phyloP scores from a whole-genome alignment of 2,797 vertebrate species.

The Ctenochaetus hawaiiensis region DNA sequence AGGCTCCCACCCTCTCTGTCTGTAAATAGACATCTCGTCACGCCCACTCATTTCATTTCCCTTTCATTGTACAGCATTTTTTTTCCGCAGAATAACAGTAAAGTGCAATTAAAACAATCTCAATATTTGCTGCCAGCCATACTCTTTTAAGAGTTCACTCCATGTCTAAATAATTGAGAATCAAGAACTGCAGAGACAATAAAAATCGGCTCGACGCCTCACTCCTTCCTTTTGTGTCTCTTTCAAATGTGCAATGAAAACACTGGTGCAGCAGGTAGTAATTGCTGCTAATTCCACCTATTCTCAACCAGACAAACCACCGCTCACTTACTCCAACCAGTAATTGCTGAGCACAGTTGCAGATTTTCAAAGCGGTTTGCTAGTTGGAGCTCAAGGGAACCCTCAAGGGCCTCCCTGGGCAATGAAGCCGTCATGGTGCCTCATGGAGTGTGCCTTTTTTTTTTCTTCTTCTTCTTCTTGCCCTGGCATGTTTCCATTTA shows the following conservation, averaged over 20 bases:
- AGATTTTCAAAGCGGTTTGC: slow-evolving; percentile 44
- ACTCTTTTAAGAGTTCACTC: slow-evolving; percentile 23
- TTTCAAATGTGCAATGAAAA: slow-evolving; percentile 27
- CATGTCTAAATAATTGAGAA: slow-evolving; percentile 48
- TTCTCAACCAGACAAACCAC: slow-evolving; percentile 38
- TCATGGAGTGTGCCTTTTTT: slow-evolving; percentile 52
- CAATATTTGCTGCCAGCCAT: slow-evolving; percentile 59
- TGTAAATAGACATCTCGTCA: slow-evolving; percentile 61
- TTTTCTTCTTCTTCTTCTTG: slow-evolving; percentile 13
- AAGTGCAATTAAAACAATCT: slow-evolving; percentile 56
- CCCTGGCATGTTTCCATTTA: slow-evolving; percentile 58
- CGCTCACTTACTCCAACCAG: slow-evolving; percentile 34
- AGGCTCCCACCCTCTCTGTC: slow-evolving; percentile 54
- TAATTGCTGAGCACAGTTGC: slow-evolving; percentile 49
- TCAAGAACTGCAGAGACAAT: slow-evolving; percentile 14
- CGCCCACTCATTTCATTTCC: slow-evolving; percentile 50
- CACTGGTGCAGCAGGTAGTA: slow-evolving; percentile 41
- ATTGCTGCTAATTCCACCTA: slow-evolving; percentile 53
- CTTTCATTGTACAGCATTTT: slow-evolving; percentile 51
- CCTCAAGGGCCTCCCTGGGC: slow-evolving; percentile 56
- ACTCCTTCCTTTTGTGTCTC: slow-evolving; percentile 8
- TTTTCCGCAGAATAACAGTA: slow-evolving; percentile 13
- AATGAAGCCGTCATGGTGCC: slow-evolving; percentile 55
- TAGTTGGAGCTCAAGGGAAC: slow-evolving; percentile 45
- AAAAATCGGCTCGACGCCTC: slow-evolving; percentile 2